Percentiles rank a stretch among this genome's conserved stretches.
These are phyloP conservation scores for Hesperophylax magnus DNA, from an alignment of 1,140 invertebrate genomes.

Conservation along the genomic window DNA sequence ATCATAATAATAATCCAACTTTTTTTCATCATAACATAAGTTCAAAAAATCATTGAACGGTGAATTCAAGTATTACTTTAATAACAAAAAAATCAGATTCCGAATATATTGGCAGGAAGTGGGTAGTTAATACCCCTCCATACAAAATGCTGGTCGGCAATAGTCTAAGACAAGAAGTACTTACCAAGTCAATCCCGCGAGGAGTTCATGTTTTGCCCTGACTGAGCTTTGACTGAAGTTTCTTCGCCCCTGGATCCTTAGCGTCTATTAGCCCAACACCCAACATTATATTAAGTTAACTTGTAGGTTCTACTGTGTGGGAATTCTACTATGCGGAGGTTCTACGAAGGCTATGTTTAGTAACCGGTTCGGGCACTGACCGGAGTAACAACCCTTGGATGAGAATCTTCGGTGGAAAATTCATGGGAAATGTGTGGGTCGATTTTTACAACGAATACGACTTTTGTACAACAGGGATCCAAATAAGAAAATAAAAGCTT, in stretches of 20 bases:
- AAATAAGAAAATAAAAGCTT: too few species aligned
- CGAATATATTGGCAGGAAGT: too few species aligned
- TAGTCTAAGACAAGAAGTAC: too few species aligned
- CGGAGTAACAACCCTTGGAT: neutral
- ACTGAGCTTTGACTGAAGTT: constrained; percentile 34
- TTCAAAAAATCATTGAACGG: too few species aligned
- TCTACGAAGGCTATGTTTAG: constrained; percentile 2
- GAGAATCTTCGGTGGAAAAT: neutral
- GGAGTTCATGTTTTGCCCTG: neutral
- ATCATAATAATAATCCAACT: too few species aligned
- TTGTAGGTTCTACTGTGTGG: neutral
- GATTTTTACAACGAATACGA: neutral
- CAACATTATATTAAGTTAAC: constrained; percentile 12
- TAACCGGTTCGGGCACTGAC: constrained; percentile 1
- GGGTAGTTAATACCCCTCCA: too few species aligned
- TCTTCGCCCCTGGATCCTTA: neutral
- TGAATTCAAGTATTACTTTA: too few species aligned
- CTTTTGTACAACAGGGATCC: too few species aligned
- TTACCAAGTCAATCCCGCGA: neutral
- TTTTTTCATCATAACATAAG: too few species aligned
- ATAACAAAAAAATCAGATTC: too few species aligned
- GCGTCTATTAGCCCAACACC: constrained; percentile 17
- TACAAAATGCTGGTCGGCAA: too few species aligned
- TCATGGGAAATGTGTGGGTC: neutral
- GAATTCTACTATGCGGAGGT: too few species aligned